Percentiles rank a stretch among this genome's conserved stretches.
Evolutionary conservation across 1,140 invertebrate species (phyloP).

Genomic region (Macrocentrus cingulum): DNA sequence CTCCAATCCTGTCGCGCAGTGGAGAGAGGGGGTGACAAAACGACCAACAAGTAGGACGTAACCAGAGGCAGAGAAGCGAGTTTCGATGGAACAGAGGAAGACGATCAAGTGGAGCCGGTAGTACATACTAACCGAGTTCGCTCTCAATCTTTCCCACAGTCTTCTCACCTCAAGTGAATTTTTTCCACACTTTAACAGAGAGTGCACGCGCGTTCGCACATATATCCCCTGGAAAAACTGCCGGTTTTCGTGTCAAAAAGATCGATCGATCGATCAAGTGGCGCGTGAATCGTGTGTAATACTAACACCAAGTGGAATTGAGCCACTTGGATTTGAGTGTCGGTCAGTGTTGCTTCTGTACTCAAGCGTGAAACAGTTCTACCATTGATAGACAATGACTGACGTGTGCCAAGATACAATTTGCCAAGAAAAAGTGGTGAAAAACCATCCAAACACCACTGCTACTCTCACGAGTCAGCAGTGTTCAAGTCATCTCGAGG

Average conservation of each 20-base stretch:
- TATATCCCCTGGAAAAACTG: no score
- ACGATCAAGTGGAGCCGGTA: constrained; percentile 5
- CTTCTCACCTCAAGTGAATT: no score
- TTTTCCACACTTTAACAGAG: no score
- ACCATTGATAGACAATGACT: constrained; percentile 7
- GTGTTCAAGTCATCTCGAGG: constrained; percentile 12
- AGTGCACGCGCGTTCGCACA: no score
- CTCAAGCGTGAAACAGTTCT: constrained; percentile 2
- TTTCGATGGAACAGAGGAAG: constrained; percentile 3
- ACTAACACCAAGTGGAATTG: no score
- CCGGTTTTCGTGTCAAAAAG: background rate
- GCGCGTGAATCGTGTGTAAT: no score
- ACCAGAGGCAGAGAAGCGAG: background rate
- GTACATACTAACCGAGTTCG: background rate
- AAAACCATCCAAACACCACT: constrained; percentile 21
- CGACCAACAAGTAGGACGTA: background rate
- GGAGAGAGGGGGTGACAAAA: background rate
- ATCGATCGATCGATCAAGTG: no score
- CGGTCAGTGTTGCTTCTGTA: no score
- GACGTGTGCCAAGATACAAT: constrained; percentile 29
- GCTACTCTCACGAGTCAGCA: no score
- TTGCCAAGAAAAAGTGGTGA: constrained; percentile 23
- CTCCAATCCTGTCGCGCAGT: no score
- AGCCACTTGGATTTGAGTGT: no score
- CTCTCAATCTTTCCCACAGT: constrained; percentile 5